Evolutionary conservation across 2,797 vertebrate species (phyloP), one percentile per base, ranked within the genome.

Genomic region (Mastacembelus armatus): DNA sequence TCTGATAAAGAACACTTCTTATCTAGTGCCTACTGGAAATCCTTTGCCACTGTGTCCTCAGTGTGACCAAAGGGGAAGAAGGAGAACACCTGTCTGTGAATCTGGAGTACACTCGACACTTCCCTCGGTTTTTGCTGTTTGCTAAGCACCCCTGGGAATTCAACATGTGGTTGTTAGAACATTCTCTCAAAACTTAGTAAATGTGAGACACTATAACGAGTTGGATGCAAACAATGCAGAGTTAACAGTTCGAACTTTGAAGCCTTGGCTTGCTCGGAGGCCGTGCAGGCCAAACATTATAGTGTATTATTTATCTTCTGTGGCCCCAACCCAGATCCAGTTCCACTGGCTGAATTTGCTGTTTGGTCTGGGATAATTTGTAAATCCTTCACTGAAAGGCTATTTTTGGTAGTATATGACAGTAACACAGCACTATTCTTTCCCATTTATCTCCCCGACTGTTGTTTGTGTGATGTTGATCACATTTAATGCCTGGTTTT

Each of bases 71-170:
- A 71, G 26, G 35, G 54, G 36, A 61, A 64, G 38, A 29, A 52
- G 44, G 22, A 35, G 63, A 67, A 72, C 86, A 89, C 82, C 77
- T 82, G 83, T 78, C 65, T 74, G 78, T 71, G 56, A 67, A 74
- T 74, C 40, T 57, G 26, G 48, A 77, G 67, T 10, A 67, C 43
- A 36, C 66, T 70, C 57, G 19, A 76, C 72, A 62, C 63, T 61
- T 74, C 52, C 27, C 49, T 73, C 10, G 7, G 52, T 62, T 58
- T 66, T 10, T 44, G 21, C 62, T 66, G 30, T 78, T 71, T 74
- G 65, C 61, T 26, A 7, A 60, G 67, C 54, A 50, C 58, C 70
- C 38, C 16, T 2, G 19, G 43, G 68, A 74, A 85, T 65, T 85
- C 40, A 33, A 39, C 77, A 32, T 63, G 66, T 42, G 77, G 80